Conservation (phyloP, 2,888 invertebrate genomes). For the Xestia ashworthii region DNA sequence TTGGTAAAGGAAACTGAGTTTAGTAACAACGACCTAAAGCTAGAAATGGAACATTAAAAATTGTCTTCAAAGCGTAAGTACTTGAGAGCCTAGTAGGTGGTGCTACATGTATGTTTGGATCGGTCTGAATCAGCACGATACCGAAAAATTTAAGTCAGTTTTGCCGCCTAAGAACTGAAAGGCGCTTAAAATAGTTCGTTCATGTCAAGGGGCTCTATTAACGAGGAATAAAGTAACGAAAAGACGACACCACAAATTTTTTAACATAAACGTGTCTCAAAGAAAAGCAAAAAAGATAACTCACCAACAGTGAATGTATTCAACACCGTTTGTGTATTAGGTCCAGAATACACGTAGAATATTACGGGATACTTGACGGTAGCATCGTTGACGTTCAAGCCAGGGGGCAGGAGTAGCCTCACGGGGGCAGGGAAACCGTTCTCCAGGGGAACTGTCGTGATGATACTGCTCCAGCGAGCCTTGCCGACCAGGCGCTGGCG, state of each 20-base stretch:
- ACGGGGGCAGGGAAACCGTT: constrained; percentile 92
- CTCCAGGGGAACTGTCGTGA: constrained; percentile 90
- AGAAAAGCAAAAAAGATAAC: constrained; percentile 53
- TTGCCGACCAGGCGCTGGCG: constrained; percentile 88
- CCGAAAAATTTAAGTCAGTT: neutral
- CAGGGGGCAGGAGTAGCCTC: constrained; percentile 92
- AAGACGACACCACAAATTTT: neutral
- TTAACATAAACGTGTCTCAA: neutral
- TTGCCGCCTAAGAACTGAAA: too few relatives aligned
- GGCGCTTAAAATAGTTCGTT: neutral
- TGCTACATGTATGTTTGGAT: neutral
- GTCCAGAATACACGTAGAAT: constrained; percentile 96
- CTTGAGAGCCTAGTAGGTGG: neutral
- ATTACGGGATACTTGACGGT: constrained; percentile 92
- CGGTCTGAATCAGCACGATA: neutral
- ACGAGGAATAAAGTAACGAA: neutral
- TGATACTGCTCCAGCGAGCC: constrained; percentile 87
- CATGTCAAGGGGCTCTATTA: neutral
- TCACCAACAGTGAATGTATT: constrained; percentile 92
- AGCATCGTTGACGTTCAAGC: constrained; percentile 90
- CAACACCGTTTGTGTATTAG: constrained; percentile 94
- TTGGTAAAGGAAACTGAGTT: neutral
- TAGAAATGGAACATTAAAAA: neutral
- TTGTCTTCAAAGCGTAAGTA: neutral
- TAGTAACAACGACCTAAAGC: neutral